phyloP scores from a whole-genome alignment of 2,797 vertebrate genomes.

The Cephalopachus bancanus region DNA sequence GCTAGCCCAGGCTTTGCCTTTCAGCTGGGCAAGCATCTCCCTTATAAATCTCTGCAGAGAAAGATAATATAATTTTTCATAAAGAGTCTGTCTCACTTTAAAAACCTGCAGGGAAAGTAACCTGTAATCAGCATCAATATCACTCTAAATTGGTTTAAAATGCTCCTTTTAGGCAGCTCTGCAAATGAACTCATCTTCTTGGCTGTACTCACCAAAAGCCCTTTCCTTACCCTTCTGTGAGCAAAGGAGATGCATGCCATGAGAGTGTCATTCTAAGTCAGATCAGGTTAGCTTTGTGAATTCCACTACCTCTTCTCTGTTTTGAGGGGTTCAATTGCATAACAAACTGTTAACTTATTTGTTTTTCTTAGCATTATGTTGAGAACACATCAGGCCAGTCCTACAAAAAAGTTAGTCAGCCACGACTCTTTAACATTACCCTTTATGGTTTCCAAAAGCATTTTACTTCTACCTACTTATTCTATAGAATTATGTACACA shows the following conservation, averaged over 20 bases:
- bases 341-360: not conserved
- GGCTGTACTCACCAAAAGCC: not conserved
- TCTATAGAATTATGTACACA: not conserved
- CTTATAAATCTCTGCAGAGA: not conserved
- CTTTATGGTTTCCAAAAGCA: conserved; percentile 12
- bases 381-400: not conserved
- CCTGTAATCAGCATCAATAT: not conserved
- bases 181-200: not conserved
- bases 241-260: not conserved
- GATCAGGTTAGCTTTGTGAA: not conserved
- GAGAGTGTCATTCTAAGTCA: not conserved
- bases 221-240: not conserved
- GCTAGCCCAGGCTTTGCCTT: not conserved
- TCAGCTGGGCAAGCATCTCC: not conserved
- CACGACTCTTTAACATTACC: not conserved
- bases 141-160: not conserved
- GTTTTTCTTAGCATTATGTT: not conserved
- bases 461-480: not conserved
- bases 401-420: not conserved
- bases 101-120: too few relatives aligned
- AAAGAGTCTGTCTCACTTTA: too few relatives aligned
- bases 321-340: not conserved
- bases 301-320: not conserved
- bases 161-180: not conserved
- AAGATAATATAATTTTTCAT: not conserved